phyloP scores from a whole-genome alignment of 2,113 vertebrate genomes.

The pig (Sus scrofa) region T2T-Sscrofa CM000826.6:83253501-83254000 shows the following conservation, averaged over 20 bases:
- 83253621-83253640: too few relatives aligned
- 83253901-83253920: neutral
- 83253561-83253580: too few relatives aligned
- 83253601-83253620: too few relatives aligned
- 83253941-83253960: neutral
- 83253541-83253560: too few relatives aligned
- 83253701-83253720: neutral
- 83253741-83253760: neutral
- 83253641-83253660: too few relatives aligned
- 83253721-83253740: neutral
- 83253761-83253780: neutral
- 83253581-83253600: too few relatives aligned
- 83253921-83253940: neutral
- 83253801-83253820: neutral
- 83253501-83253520: conserved; percentile 18
- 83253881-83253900: neutral
- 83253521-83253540: neutral
- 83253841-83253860: neutral
- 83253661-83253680: too few relatives aligned
- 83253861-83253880: neutral
- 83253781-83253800: neutral
- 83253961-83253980: neutral
- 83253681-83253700: neutral
- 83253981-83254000: neutral
- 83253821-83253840: neutral